Conservation (phyloP, 1,140 invertebrate genomes). For the Camponotus pennsylvanicus region DNA sequence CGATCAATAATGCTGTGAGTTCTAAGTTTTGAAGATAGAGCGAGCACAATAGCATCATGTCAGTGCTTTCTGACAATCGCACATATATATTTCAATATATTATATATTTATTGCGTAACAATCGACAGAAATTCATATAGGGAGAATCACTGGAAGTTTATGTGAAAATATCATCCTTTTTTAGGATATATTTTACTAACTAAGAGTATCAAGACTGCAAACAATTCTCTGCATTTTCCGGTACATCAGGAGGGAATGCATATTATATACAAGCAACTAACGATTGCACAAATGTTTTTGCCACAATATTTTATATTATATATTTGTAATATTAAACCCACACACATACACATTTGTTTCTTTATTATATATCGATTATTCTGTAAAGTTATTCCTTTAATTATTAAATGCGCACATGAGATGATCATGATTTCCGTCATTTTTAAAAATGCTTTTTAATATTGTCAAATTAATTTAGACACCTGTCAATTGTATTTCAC, state of each 20-base stretch:
- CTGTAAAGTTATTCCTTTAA: not conserved
- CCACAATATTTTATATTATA: not conserved
- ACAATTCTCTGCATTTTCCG: not conserved
- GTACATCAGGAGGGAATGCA: not conserved
- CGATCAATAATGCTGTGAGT: conserved; percentile 47
- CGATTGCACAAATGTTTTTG: not conserved
- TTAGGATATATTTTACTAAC: not conserved
- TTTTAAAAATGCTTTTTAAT: not conserved
- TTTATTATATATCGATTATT: not conserved
- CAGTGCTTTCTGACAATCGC: not conserved
- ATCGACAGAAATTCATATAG: not conserved
- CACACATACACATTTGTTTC: not conserved
- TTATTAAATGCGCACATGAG: not conserved
- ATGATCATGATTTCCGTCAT: not conserved
- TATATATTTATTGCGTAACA: not conserved
- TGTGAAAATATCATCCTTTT: conserved; percentile 15
- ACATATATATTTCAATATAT: not conserved
- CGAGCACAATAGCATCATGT: conserved; percentile 4
- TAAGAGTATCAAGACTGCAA: not conserved
- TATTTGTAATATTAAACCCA: not conserved
- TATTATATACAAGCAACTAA: not conserved
- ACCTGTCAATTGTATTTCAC: not conserved
- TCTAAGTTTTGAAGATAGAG: conserved; percentile 21
- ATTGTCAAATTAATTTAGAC: not conserved
- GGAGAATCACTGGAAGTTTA: conserved; percentile 5